Conservation (phyloP, 35 echinoderm and acorn worm species). For the Apostichopus parvimensis region DNA sequence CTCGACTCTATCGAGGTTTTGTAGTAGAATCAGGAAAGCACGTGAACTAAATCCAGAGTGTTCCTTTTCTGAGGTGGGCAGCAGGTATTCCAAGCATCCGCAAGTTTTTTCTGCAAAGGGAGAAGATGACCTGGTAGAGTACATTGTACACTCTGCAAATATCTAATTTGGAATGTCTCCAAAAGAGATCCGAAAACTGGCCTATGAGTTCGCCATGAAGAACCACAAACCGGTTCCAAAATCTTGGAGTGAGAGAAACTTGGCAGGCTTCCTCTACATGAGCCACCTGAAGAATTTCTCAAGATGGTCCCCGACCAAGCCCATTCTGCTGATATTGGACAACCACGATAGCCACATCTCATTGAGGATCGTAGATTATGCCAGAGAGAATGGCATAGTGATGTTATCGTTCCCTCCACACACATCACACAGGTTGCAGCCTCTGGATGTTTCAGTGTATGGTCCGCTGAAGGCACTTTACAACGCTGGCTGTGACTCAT, state of each 20-base stretch:
- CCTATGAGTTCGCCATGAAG: not conserved
- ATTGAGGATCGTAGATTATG: slow-evolving; percentile 8
- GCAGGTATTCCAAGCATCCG: not conserved
- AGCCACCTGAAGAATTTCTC: not conserved
- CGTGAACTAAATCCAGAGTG: not conserved
- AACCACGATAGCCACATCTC: slow-evolving; percentile 9
- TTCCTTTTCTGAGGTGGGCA: not conserved
- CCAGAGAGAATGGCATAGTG: slow-evolving; percentile 17
- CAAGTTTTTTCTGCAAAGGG: slow-evolving; percentile 9
- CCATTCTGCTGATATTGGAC: slow-evolving; percentile 7
- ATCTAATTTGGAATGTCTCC: not conserved
- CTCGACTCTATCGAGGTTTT: not conserved
- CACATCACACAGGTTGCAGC: slow-evolving; percentile 23
- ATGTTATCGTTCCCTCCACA: slow-evolving; percentile 27
- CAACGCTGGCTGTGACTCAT: not conserved
- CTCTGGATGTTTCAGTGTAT: slow-evolving; percentile 31
- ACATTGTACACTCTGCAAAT: not conserved
- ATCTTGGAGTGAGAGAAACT: not conserved
- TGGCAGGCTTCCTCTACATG: not conserved
- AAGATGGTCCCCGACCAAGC: not conserved
- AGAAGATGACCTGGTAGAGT: not conserved
- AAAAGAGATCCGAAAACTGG: not conserved
- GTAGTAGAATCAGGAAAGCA: not conserved
- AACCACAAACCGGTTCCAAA: not conserved
- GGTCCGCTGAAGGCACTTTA: slow-evolving; percentile 21